Percentiles rank a stretch among this genome's conserved stretches.
phyloP scores from a whole-genome alignment of 2,888 invertebrate species.

The Cataglyphis rosenhaueri region DNA sequence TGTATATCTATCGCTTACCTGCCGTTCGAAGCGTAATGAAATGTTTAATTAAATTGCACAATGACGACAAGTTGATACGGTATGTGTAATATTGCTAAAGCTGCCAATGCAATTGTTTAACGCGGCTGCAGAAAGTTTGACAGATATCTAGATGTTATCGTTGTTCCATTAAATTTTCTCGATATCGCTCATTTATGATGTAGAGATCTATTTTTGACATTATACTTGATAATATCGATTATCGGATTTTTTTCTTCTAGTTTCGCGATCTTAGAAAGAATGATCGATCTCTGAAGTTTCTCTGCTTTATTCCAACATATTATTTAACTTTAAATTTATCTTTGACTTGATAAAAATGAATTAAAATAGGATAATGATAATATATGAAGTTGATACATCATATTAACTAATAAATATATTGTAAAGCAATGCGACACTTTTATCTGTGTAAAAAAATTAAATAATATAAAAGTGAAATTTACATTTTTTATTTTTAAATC shows the following conservation, averaged over 20 bases:
- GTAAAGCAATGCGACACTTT: background rate
- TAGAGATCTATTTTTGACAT: slow-evolving; percentile 25
- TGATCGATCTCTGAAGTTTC: background rate
- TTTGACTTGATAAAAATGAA: slow-evolving; percentile 3
- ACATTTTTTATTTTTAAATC: background rate
- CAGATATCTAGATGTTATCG: slow-evolving; percentile 29
- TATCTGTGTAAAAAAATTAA: background rate
- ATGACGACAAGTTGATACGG: slow-evolving; percentile 46
- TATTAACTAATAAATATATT: slow-evolving; percentile 1
- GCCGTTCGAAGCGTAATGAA: slow-evolving; percentile 51
- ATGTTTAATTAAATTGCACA: slow-evolving; percentile 68
- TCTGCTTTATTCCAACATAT: background rate
- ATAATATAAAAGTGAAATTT: background rate
- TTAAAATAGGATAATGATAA: background rate
- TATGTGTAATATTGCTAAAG: slow-evolving; percentile 61
- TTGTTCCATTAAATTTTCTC: slow-evolving; percentile 43
- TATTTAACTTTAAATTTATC: slow-evolving; percentile 14
- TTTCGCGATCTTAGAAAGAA: slow-evolving; percentile 6
- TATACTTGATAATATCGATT: background rate
- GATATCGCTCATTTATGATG: background rate
- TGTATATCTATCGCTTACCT: slow-evolving; percentile 54
- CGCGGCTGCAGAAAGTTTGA: slow-evolving; percentile 25
- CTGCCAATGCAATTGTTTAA: slow-evolving; percentile 59
- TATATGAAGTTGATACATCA: background rate
- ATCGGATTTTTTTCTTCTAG: slow-evolving; percentile 35